phyloP scores from a whole-genome alignment of 2,888 invertebrate species.

The Andrena camellia region DNA sequence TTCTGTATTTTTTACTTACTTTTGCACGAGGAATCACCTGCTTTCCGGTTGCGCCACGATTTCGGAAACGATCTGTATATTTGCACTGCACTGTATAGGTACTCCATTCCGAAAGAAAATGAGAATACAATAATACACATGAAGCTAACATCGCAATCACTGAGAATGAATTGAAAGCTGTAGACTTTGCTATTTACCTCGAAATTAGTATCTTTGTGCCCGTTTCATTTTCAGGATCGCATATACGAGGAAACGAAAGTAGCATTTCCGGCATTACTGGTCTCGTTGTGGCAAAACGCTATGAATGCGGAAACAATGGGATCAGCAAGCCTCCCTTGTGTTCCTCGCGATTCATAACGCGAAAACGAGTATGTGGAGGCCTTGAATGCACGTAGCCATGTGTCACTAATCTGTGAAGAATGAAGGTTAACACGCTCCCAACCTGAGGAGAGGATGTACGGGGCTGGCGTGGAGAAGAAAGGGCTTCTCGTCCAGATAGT shows the following conservation, averaged over 20 bases:
- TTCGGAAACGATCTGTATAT: no score
- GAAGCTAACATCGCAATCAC: no score
- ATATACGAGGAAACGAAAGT: constrained; percentile 4
- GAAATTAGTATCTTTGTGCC: neutral
- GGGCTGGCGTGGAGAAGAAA: constrained; percentile 38
- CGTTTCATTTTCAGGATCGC: neutral
- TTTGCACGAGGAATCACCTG: no score
- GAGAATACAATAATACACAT: no score
- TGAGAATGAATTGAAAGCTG: no score
- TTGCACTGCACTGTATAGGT: no score
- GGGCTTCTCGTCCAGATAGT: constrained; percentile 7
- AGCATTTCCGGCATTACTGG: constrained; percentile 6
- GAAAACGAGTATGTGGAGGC: constrained; percentile 25
- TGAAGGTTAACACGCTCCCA: constrained; percentile 58
- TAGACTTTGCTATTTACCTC: neutral
- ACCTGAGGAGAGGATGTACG: constrained; percentile 33
- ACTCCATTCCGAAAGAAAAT: no score
- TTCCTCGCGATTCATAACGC: constrained; percentile 23
- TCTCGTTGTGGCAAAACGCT: constrained; percentile 37
- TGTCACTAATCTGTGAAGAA: constrained; percentile 69
- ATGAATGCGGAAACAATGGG: constrained; percentile 43
- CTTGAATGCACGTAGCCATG: constrained; percentile 66
- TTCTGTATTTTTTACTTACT: no score
- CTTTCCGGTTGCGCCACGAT: no score
- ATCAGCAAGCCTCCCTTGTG: constrained; percentile 17